phyloP scores from a whole-genome alignment of 2,797 vertebrate genomes.

The Rhadinocentrus ornatus region DNA sequence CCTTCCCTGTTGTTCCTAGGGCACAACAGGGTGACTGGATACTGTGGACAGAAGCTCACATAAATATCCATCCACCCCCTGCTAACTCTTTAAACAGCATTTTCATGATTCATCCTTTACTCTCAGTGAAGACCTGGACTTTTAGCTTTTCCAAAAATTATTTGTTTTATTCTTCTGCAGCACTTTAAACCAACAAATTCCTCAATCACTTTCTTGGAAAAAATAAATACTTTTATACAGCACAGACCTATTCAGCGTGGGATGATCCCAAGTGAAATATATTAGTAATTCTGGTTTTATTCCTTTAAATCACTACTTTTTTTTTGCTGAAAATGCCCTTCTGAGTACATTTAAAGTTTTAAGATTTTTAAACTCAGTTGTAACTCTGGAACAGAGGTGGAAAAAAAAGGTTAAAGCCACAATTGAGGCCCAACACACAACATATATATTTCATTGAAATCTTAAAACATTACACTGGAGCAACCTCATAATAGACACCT shows the following conservation, averaged over 20 bases:
- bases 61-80: constrained; percentile 21
- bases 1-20: constrained; percentile 5
- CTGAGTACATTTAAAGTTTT: constrained; percentile 32
- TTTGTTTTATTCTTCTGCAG: not conserved
- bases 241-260: not conserved
- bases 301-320: constrained; percentile 38
- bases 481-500: no score
- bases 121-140: not conserved
- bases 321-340: constrained; percentile 19
- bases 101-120: constrained; percentile 40
- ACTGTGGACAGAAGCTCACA: constrained; percentile 51
- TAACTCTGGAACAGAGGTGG: not conserved
- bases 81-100: constrained; percentile 24
- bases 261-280: constrained; percentile 25
- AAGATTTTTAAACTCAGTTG: constrained; percentile 16
- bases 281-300: constrained; percentile 34
- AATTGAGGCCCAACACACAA: not conserved
- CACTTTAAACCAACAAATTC: constrained; percentile 14
- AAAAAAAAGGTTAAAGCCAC: not conserved
- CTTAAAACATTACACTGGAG: not conserved
- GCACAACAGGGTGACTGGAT: constrained; percentile 32
- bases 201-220: not conserved
- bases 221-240: constrained; percentile 4
- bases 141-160: not conserved
- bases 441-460: not conserved